A percentile compares a stretch with the other conserved stretches of the same genome.
These are phyloP conservation scores for Trichogramma dendrolimi DNA, from an alignment of 2,888 invertebrate genomes.

Conservation along the genomic window DNA sequence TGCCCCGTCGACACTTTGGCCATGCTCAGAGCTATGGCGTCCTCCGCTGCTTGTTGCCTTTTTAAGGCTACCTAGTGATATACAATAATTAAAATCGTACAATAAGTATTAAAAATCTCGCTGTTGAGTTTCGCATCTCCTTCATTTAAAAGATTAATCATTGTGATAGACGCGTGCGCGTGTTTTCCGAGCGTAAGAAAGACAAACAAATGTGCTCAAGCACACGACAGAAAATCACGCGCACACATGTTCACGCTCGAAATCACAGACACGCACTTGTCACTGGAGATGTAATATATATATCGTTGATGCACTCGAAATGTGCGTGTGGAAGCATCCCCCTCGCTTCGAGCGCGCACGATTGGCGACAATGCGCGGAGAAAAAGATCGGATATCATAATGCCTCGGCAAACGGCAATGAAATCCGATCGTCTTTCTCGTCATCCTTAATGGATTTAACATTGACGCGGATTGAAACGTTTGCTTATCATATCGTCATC, in stretches of 20 bases:
- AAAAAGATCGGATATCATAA: constrained; percentile 46
- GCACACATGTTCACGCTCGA: too few relatives aligned
- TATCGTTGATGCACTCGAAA: too few relatives aligned
- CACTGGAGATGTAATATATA: too few relatives aligned
- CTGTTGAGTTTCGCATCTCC: not conserved
- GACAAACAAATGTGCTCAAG: constrained; percentile 26
- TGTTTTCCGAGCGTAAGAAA: constrained; percentile 19
- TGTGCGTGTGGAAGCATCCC: too few relatives aligned
- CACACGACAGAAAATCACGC: too few relatives aligned
- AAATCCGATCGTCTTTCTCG: constrained; percentile 37
- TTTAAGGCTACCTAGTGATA: constrained; percentile 79
- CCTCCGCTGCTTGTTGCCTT: constrained; percentile 94
- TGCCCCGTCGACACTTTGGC: constrained; percentile 80
- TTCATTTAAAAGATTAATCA: not conserved
- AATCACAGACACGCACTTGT: too few relatives aligned
- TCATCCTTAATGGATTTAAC: constrained; percentile 6
- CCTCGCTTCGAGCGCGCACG: too few relatives aligned
- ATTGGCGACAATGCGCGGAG: too few relatives aligned
- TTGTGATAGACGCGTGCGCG: not conserved
- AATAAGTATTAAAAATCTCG: not conserved
- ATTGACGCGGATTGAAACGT: constrained; percentile 16
- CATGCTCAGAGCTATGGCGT: constrained; percentile 88
- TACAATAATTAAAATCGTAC: constrained; percentile 13
- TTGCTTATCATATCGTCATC: not conserved
- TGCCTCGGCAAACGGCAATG: constrained; percentile 48